Base-by-base conservation (phyloP, 2,888 invertebrate genomes). In the Leptopilina syphax region DNA sequence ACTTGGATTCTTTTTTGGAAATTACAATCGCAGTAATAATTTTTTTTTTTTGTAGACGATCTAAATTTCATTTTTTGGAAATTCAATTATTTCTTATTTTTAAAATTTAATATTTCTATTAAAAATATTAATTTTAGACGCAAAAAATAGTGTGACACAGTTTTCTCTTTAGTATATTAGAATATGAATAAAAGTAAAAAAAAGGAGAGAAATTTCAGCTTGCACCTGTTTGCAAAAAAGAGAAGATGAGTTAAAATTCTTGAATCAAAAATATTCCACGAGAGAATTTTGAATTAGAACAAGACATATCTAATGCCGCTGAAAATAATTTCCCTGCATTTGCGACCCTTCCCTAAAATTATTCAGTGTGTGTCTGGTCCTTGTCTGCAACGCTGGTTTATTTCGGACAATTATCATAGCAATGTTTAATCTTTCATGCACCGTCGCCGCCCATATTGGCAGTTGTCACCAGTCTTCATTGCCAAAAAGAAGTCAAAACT, bases 341-440 rank as follows among this genome's bases (percentile, higher is more conserved):
- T 34, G 18, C 13, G 1, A 4, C 57, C n/a, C 73, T 10, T 27
- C 54, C 27, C 34, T 34, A 34, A 34, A 34, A 34, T 50, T 54
- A 70, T 70, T 70, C 27, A 27, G 44, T 34, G 34, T 34, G 34
- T 34, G 57, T 73, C 68, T 57, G 54, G 24, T 54, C 73, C 73
- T 34, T 34, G 57, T 18, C 57, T 73, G 34, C 73, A 34, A 7
- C 5, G 77, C 12, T 47, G 57, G 79, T 44, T 82, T 84, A 83
- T 83, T 83, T 82, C 81, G 70, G 78, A 77, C 81, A 84, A 84
- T 84, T 83, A 84, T 82, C 82, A 77, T 80, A 83, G 77, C 79
- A 18, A 80, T 78, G 79, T 82, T 83, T 82, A 83, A 84, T 83
- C 81, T 83, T 83, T 83, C 84, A 78, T 79, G 83, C 77, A 84